phyloP scores from a whole-genome alignment of 2,888 invertebrate genomes.

The Venustoraphidia nigricollis region DNA sequence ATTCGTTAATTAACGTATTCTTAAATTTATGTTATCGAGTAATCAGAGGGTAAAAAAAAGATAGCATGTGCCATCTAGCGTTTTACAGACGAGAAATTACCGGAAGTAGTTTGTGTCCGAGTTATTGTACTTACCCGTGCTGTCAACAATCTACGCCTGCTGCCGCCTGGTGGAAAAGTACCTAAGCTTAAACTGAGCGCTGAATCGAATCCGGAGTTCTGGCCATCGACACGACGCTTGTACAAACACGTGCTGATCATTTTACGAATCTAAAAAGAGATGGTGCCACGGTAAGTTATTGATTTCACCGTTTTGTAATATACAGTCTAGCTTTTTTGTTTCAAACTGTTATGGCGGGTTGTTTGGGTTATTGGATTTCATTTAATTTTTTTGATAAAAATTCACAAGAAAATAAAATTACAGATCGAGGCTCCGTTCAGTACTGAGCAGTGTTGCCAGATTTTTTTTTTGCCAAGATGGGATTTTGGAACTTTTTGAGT shows the following conservation, averaged over 20 bases:
- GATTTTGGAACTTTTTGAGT: no score
- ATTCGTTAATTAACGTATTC: no score
- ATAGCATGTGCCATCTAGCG: not conserved
- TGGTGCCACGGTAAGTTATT: not conserved
- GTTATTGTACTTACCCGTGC: slow-evolving; percentile 20
- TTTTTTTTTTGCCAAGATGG: no score
- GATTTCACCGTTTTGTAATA: no score
- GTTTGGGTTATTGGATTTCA: not conserved
- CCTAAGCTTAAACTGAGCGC: slow-evolving; percentile 31
- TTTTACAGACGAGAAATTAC: not conserved
- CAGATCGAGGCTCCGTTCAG: no score
- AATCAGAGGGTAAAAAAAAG: not conserved
- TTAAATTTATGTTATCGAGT: no score
- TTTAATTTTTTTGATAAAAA: not conserved
- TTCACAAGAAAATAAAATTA: no score
- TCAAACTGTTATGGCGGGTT: no score
- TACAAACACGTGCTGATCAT: slow-evolving; percentile 20
- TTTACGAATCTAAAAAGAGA: slow-evolving; percentile 18
- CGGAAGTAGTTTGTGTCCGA: not conserved
- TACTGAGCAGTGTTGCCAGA: no score
- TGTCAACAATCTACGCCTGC: slow-evolving; percentile 23
- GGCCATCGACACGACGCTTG: slow-evolving; percentile 19
- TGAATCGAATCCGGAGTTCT: slow-evolving; percentile 29
- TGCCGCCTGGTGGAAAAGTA: slow-evolving; percentile 25
- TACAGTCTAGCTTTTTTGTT: no score